Evolutionary conservation across 2,888 invertebrate genomes (phyloP), one percentile per base, ranked within the genome.

Genomic region (Heteropelma amictum): DNA sequence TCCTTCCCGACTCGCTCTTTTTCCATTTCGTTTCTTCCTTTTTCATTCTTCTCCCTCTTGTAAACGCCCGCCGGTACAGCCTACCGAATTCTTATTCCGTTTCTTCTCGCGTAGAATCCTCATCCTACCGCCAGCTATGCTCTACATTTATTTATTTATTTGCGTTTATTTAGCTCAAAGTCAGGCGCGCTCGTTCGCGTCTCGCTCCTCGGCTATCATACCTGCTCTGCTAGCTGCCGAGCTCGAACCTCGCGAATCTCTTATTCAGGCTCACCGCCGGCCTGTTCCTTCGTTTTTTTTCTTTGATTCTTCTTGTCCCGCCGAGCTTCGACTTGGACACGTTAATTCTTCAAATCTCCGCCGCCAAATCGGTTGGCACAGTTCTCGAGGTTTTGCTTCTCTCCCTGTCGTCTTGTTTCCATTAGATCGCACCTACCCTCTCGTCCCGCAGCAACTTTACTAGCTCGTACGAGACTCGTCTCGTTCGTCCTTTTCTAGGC

Each of bases 81-180:
- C 26, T 23, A 30, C 61, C 65, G 54, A 75, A 71, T 54, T 75
- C 61, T 30, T 61, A 61, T 69, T 64, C 60, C 77, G 47, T 75
- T 67, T 80, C 72, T 65, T 77, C 74, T 19, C 49, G 33, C 1
- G 14, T 10, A 30, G 47, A 10, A 54, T 45, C 38, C 23, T 30
- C 67, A 7, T 10, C 42, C 60, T 17, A 2, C 40, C 28, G n/a
- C 14, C 56, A 28, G 33, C 60, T 56, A 12, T 12, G 17, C 19
- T 42, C 28, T 70, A 19, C 40, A 42, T 63, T 19, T 58, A 38
- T 64, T 76, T 75, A 60, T 80, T 80, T 80, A 77, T 80, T 80
- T 80, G 78, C 78, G 72, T 81, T 81, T 78, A 79, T 80, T 80
- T 80, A 47, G 67, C 75, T 77, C 30, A 3, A 19, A 47, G 38